phyloP scores from a whole-genome alignment of 2,797 vertebrate genomes.

The Danio albolineatus region DNA sequence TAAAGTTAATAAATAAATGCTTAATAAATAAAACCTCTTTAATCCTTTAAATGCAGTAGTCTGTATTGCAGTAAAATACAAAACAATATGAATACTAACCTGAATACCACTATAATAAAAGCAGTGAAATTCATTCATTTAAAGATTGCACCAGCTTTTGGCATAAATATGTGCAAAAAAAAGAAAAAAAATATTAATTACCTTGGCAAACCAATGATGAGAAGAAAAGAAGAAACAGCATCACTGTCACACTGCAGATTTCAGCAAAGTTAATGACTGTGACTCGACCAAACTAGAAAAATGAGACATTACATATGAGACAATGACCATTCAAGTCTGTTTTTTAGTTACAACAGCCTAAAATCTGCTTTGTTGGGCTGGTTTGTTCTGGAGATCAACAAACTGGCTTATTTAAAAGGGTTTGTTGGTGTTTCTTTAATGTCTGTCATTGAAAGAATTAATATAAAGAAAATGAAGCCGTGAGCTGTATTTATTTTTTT shows the following conservation, averaged over 20 bases:
- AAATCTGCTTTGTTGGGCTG: background rate
- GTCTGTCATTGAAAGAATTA: background rate
- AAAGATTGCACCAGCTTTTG: background rate
- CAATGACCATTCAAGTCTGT: too few relatives aligned
- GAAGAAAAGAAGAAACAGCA: conserved; percentile 19
- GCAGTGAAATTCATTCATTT: background rate
- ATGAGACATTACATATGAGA: background rate
- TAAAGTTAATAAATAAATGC: too few relatives aligned
- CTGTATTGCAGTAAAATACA: background rate
- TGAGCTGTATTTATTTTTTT: background rate
- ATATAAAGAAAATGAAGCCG: background rate
- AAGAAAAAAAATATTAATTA: background rate
- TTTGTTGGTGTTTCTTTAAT: background rate
- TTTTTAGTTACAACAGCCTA: too few relatives aligned
- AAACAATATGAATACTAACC: background rate
- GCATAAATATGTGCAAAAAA: background rate
- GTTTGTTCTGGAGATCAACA: background rate
- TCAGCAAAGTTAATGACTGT: background rate
- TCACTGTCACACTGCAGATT: background rate
- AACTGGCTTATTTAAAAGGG: background rate
- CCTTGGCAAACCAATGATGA: background rate
- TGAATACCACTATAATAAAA: background rate
- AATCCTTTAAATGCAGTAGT: background rate
- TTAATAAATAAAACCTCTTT: background rate
- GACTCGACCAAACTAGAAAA: background rate